Evolutionary conservation across 2,113 vertebrate species (phyloP), one percentile per base, ranked within the genome.

Genomic region (Nansenia antarctica): DNA sequence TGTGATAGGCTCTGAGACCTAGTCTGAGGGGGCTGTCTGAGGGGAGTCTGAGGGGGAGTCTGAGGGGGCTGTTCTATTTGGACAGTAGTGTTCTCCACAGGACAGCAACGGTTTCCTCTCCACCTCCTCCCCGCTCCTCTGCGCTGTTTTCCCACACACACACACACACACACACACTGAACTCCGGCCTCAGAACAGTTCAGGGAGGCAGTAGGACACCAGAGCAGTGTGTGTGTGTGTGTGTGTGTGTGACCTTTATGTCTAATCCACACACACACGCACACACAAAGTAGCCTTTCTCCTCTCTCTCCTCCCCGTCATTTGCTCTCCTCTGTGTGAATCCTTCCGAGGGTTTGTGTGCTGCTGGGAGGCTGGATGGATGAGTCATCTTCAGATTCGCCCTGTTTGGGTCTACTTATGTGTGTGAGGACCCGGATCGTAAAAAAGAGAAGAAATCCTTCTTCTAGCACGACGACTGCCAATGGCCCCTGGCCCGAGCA

Each of bases 21-120:
- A n/a, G n/a, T n/a, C n/a, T n/a, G n/a, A n/a, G n/a, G n/a, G n/a
- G n/a, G n/a, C n/a, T n/a, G n/a, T n/a, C n/a, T n/a, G n/a, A n/a
- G n/a, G n/a, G n/a, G n/a, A n/a, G n/a, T n/a, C n/a, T n/a, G n/a
- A n/a, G n/a, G n/a, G n/a, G n/a, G n/a, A n/a, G n/a, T n/a, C 65
- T 52, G 11, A 69, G 35, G 12, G 60, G 34, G 14, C 30, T 61
- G 59, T 61, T 61, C 30, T 61, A 32, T 61, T 61, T 35, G 32
- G 32, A 61, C 59, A 61, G 27, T 22, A 12, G 4, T 61, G 4
- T 61, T 15, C 32, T 14, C n/a, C 18, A 59, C 53, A 55, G 27
- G 24, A 24, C 57, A n/a, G n/a, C n/a, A 20, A 31, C 15, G 18
- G 30, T 59, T 20, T 62, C 11, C 22, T 26, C 22, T 26, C 34